Evolutionary conservation across 2,888 invertebrate genomes (phyloP), one percentile per base, ranked within the genome.

Genomic region (Drosophila ustulata): DNA sequence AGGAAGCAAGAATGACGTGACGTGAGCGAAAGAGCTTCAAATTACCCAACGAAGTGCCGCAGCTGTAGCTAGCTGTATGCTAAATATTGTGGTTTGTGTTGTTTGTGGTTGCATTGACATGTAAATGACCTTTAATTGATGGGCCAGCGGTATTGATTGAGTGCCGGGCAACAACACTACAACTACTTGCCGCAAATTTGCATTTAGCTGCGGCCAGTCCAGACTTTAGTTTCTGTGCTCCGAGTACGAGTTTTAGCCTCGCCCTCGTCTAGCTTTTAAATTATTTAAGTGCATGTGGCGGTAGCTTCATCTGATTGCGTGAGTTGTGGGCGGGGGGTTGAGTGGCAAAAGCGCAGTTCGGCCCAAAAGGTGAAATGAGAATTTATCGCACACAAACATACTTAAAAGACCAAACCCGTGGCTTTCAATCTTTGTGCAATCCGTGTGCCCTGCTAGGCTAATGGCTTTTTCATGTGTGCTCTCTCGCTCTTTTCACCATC

Each of bases 111-210:
- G 83, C 80, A 87, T 84, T 82, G 88, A 85, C 85, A 88, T 85
- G 85, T 80, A 86, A 85, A 86, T 86, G 85, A 85, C 83, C 86
- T 82, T 86, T 86, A 86, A 86, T 86, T 86, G 85, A 82, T 85
- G 84, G 82, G 79, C 76, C 47, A 63, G 68, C 64, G 65, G 32
- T 64, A 71, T 89, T 81, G 88, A 88, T 88, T 79, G 79, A 81
- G 89, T 74, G 74, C 51, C 53, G 9, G 8, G 46, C 13, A 55
- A 32, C 18, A 23, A 9, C 30, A 6, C 41, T 50, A 49, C 49
- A 49, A 39, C 30, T 41, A 13, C 68, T 66, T 37, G 37, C 37
- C 37, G 37, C 59, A 32, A 72, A 79, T 85, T 88, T 88, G 70
- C 82, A 88, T 88, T 85, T 75, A 30, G 45, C 57, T 50, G 75